phyloP scores from a whole-genome alignment of 2,888 invertebrate genomes.

The Pegoplata infirma region DNA sequence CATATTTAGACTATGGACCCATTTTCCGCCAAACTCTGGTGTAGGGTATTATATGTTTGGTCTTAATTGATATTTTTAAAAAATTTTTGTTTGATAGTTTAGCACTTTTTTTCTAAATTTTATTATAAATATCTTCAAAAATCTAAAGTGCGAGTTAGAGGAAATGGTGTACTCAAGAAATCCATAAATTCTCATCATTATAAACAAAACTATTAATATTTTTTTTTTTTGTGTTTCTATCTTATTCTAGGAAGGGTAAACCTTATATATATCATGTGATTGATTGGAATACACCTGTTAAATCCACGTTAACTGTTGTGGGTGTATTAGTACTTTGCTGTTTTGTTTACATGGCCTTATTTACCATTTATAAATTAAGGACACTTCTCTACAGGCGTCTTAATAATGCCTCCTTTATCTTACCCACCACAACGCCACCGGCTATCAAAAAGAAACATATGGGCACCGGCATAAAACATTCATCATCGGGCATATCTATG shows the following conservation, averaged over 20 bases:
- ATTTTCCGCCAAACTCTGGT: too few relatives aligned
- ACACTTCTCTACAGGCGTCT: constrained; percentile 70
- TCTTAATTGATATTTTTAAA: too few relatives aligned
- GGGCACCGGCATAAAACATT: constrained; percentile 71
- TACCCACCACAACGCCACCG: constrained; percentile 69
- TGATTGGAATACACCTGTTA: constrained; percentile 85
- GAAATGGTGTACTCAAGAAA: not conserved
- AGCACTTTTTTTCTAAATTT: too few relatives aligned
- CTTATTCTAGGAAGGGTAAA: constrained; percentile 79
- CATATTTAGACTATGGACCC: too few relatives aligned
- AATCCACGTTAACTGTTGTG: constrained; percentile 69
- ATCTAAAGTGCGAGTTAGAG: too few relatives aligned
- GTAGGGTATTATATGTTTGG: too few relatives aligned
- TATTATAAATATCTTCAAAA: too few relatives aligned
- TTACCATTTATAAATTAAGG: constrained; percentile 74
- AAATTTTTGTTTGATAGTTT: too few relatives aligned
- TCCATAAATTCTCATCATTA: not conserved
- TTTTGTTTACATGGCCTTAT: constrained; percentile 73
- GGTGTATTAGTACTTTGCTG: constrained; percentile 73
- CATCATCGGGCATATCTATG: constrained; percentile 76
- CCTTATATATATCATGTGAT: constrained; percentile 86
- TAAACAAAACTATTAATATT: not conserved
- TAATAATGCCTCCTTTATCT: constrained; percentile 67
- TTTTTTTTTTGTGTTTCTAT: too few relatives aligned
- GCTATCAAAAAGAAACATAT: constrained; percentile 39